Base-by-base conservation (phyloP, 2,888 invertebrate species). In the Tetheella fluctuosa region DNA sequence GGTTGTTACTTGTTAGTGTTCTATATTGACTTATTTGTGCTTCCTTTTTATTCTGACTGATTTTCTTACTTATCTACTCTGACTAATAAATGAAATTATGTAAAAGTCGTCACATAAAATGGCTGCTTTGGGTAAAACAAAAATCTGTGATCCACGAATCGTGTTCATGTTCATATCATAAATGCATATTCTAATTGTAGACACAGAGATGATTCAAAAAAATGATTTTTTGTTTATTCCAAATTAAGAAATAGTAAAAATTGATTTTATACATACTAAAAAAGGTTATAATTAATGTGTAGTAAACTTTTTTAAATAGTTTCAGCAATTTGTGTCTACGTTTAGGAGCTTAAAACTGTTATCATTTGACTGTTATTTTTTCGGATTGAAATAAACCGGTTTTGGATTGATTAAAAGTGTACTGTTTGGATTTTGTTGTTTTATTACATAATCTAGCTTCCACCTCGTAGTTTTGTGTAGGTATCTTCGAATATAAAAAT, bases 131-230 rank as follows among this genome's bases (percentile, higher is more conserved):
- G 73, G 63, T 71, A 48, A 48, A 20, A 10, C 48, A 48, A 65
- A 65, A 64, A 71, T 78, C 86, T 86, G 86, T 86, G 86, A 86
- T 86, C 71, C 76, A 67, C 64, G 65, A 73, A 74, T 66, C 73
- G 84, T 86, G 86, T 85, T 86, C 85, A 86, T 86, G 86, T 85
- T 86, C 85, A 86, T 85, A 83, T 83, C 83, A 79, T 74, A 64
- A 60, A 48, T 20, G 48, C 48, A 7, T 48, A 20, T 48, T 20
- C 48, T 20, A 48, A 48, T 0, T 20, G 20, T 17, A 48, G 10
- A 48, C 20, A 48, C 48, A 48, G 8, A 42, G 7, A 25, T 34
- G 8, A 34, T 34, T 34, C 13, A 37, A 37, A 37, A 13, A 37
- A 37, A 4, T 15, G 15, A 37, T 30, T 8, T 6, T 25, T 25